Percentiles rank a stretch among this genome's conserved stretches.
phyloP scores from a whole-genome alignment of 1,140 invertebrate species.

The Bombus difficillimus region DNA sequence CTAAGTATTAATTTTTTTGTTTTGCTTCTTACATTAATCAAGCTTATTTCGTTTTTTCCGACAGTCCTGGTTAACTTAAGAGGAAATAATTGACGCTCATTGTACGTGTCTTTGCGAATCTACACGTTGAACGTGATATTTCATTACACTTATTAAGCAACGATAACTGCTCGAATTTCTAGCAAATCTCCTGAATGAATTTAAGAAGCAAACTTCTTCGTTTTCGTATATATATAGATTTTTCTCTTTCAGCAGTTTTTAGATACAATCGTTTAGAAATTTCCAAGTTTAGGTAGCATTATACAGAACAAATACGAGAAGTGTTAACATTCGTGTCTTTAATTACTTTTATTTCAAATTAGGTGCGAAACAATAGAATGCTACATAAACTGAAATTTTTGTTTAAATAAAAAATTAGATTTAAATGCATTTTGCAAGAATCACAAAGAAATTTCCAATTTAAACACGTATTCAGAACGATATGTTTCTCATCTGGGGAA shows the following conservation, averaged over 20 bases:
- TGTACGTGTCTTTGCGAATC: background rate
- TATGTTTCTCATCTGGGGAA: background rate
- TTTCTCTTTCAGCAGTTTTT: background rate
- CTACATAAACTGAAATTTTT: background rate
- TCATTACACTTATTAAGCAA: background rate
- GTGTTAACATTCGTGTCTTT: background rate
- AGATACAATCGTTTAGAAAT: background rate
- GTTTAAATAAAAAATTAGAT: background rate
- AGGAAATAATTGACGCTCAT: background rate
- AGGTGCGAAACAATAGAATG: background rate
- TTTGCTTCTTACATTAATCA: background rate
- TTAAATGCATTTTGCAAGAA: background rate
- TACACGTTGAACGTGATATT: background rate
- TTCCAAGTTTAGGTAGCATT: background rate
- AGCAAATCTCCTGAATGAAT: background rate
- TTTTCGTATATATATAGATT: background rate
- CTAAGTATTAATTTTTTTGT: background rate
- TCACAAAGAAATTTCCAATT: background rate
- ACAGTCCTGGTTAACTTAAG: no score
- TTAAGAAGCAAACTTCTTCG: background rate
- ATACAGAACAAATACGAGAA: background rate
- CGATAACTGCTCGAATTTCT: background rate
- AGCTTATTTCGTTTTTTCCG: background rate
- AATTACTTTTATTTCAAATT: background rate
- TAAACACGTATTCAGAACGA: background rate